These are phyloP conservation scores for Drosophila kepulauana DNA, from an alignment of 1,140 invertebrate species.

Conservation along the genomic window DNA sequence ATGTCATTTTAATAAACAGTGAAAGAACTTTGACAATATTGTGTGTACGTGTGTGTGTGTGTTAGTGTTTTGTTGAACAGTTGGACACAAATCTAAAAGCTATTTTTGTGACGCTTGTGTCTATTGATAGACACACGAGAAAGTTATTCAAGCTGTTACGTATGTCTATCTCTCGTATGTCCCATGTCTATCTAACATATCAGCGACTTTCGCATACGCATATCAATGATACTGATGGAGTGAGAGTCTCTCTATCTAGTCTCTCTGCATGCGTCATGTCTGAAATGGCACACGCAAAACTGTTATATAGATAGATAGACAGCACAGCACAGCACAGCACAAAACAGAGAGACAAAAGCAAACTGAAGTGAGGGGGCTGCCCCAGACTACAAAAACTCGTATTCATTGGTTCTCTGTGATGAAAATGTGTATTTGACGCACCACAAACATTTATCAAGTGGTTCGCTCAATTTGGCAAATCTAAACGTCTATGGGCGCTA, in stretches of 20 bases:
- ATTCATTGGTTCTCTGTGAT: constrained; percentile 8
- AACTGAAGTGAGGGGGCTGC: not conserved
- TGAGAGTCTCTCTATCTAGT: constrained; percentile 13
- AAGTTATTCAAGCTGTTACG: constrained; percentile 48
- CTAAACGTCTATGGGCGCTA: constrained; percentile 36
- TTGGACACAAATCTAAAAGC: constrained; percentile 59
- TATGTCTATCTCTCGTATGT: constrained; percentile 17
- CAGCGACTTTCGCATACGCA: constrained; percentile 15
- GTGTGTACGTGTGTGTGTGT: constrained; percentile 17
- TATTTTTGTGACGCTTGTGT: constrained; percentile 68
- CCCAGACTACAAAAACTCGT: not conserved
- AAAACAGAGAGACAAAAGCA: not conserved
- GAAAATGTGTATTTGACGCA: constrained; percentile 49
- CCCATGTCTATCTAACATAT: constrained; percentile 16
- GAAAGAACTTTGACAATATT: constrained; percentile 74
- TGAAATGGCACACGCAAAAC: constrained; percentile 37
- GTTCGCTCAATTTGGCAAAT: constrained; percentile 56
- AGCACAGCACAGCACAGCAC: not conserved
- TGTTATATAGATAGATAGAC: constrained; percentile 22
- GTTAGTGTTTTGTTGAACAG: constrained; percentile 16
- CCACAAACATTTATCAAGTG: constrained; percentile 64
- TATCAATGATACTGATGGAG: not conserved
- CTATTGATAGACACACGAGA: constrained; percentile 61
- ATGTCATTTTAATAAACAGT: constrained; percentile 69
- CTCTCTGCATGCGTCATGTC: constrained; percentile 51